Conservation (phyloP, 2,797 vertebrate genomes). For the Alca torda region DNA sequence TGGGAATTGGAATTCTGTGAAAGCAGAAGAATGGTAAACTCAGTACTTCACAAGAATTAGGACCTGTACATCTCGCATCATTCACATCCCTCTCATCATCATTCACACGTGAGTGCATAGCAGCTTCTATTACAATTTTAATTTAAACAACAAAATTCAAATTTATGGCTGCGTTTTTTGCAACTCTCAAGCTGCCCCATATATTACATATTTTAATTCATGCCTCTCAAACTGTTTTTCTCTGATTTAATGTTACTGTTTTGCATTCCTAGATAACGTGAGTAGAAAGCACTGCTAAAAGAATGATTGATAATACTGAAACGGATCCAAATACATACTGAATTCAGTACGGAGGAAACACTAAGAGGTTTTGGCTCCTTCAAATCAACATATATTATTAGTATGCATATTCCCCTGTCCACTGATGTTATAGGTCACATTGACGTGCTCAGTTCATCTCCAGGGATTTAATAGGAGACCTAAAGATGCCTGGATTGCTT, state of each 20-base stretch:
- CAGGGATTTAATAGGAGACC: not conserved
- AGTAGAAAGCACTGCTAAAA: constrained; percentile 38
- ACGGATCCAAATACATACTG: constrained; percentile 24
- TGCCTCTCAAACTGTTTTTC: constrained; percentile 61
- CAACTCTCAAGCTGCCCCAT: constrained; percentile 18
- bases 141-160: constrained; percentile 54
- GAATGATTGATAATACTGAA: constrained; percentile 52
- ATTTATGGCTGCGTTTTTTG: constrained; percentile 31
- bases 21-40: not conserved
- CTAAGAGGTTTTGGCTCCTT: not conserved
- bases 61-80: not conserved
- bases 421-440: not conserved
- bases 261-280: constrained; percentile 55
- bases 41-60: not conserved
- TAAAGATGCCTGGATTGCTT: not conserved
- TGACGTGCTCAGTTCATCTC: not conserved
- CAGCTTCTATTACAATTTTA: constrained; percentile 18
- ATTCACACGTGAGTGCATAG: not conserved
- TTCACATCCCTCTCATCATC: not conserved
- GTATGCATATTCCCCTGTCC: not conserved
- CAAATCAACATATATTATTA: not conserved
- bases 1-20: not conserved
- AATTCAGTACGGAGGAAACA: not conserved
- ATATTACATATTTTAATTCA: constrained; percentile 56
- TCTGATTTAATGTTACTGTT: constrained; percentile 50